Conservation (phyloP, 2,888 invertebrate genomes). For the Lysandra coridon region DNA sequence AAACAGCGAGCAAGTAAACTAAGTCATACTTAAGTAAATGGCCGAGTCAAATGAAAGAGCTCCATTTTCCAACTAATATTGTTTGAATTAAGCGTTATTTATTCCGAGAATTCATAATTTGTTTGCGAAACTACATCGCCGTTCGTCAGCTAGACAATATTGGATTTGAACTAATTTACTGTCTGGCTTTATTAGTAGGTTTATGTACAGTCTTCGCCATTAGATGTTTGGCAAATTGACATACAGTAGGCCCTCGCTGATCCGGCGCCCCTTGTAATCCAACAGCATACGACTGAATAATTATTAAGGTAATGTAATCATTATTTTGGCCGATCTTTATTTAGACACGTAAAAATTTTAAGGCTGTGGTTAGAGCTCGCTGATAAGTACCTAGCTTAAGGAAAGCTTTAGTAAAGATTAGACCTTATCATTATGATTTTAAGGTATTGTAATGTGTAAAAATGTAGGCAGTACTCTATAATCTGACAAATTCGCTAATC, state of each 20-base stretch:
- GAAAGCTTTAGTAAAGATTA: no score
- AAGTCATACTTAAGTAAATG: slow-evolving; percentile 41
- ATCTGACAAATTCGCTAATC: no score
- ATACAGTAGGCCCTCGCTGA: not conserved
- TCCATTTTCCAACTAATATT: slow-evolving; percentile 30
- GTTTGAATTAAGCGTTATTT: slow-evolving; percentile 31
- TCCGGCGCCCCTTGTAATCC: no score
- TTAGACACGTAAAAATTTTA: no score
- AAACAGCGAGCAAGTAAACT: slow-evolving; percentile 39
- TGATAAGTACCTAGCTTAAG: no score
- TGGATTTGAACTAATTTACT: slow-evolving; percentile 2
- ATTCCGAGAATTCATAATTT: slow-evolving; percentile 17
- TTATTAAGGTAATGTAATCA: no score
- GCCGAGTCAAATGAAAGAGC: slow-evolving; percentile 36
- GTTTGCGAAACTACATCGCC: slow-evolving; percentile 22
- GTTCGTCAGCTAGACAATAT: slow-evolving; percentile 11
- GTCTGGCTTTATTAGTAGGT: not conserved
- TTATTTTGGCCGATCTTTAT: no score
- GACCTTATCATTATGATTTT: no score
- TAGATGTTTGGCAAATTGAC: not conserved
- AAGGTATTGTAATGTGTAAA: no score
- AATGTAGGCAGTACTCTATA: no score
- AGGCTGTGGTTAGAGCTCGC: no score
- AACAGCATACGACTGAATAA: no score
- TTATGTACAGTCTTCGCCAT: not conserved